These are phyloP conservation scores for Apotomis betuletana DNA, from an alignment of 2,888 invertebrate species.

Conservation along the genomic window DNA sequence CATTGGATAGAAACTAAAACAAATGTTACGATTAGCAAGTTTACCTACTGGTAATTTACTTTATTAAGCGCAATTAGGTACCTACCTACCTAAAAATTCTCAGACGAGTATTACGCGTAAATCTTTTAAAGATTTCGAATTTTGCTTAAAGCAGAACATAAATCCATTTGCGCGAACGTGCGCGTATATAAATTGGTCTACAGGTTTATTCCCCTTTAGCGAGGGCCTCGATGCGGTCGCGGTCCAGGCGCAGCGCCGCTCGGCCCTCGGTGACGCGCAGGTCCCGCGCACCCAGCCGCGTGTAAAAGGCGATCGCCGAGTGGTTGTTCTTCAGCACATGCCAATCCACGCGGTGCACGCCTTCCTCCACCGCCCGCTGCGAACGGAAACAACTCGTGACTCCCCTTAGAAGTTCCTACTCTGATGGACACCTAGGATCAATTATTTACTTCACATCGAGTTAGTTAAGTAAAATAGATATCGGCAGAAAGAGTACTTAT, in stretches of 20 bases:
- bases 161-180: not conserved
- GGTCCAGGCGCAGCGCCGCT: conserved; percentile 68
- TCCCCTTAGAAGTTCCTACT: too few relatives aligned
- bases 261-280: conserved; percentile 63
- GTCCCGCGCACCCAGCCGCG: conserved; percentile 85
- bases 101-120: not conserved
- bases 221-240: conserved; percentile 54
- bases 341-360: conserved; percentile 88
- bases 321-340: conserved; percentile 90
- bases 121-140: not conserved
- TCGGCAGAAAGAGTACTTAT: too few relatives aligned
- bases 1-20: not conserved
- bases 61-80: too few relatives aligned
- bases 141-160: not conserved
- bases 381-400: conserved; percentile 25
- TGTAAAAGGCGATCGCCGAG: conserved; percentile 90
- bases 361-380: conserved; percentile 70
- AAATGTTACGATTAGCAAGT: too few relatives aligned
- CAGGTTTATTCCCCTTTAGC: conserved; percentile 42
- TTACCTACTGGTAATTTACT: too few relatives aligned
- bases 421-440: not conserved
- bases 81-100: not conserved
- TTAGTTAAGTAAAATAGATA: too few relatives aligned
- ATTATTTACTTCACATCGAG: too few relatives aligned
- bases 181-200: not conserved